Evolutionary conservation across 35 echinoderm and acorn worm genomes (phyloP).

Genomic region (Anneissia japonica): DNA sequence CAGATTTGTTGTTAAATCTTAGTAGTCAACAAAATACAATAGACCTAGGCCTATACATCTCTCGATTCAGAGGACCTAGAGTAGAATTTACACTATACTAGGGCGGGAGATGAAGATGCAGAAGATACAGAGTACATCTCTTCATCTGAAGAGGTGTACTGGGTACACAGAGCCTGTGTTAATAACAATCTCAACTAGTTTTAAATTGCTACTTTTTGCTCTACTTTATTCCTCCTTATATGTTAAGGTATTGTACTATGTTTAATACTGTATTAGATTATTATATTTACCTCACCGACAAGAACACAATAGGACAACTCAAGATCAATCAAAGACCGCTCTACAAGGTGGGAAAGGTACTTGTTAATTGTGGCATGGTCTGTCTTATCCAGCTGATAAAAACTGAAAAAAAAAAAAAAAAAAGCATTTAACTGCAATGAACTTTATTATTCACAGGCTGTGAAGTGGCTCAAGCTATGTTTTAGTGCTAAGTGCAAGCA

Average conservation of each 20-base stretch:
- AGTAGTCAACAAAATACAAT: no score
- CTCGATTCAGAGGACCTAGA: no score
- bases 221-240: background rate
- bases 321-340: slow-evolving; percentile 78
- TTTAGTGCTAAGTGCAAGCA: no score
- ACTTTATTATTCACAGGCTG: no score
- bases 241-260: background rate
- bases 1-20: no score
- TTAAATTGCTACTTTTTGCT: no score
- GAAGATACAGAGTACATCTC: background rate
- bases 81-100: no score
- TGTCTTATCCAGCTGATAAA: slow-evolving; percentile 74
- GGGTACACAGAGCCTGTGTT: background rate
- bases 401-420: slow-evolving; percentile 38
- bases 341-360: slow-evolving; percentile 85
- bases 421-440: no score
- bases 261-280: background rate
- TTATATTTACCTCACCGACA: slow-evolving; percentile 72
- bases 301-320: slow-evolving; percentile 69
- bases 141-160: background rate
- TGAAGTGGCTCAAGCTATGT: no score
- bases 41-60: no score
- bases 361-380: slow-evolving; percentile 80
- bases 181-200: background rate
- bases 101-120: background rate